Conservation (phyloP, 2,888 invertebrate genomes). For the Drosophila paramelanica region DNA sequence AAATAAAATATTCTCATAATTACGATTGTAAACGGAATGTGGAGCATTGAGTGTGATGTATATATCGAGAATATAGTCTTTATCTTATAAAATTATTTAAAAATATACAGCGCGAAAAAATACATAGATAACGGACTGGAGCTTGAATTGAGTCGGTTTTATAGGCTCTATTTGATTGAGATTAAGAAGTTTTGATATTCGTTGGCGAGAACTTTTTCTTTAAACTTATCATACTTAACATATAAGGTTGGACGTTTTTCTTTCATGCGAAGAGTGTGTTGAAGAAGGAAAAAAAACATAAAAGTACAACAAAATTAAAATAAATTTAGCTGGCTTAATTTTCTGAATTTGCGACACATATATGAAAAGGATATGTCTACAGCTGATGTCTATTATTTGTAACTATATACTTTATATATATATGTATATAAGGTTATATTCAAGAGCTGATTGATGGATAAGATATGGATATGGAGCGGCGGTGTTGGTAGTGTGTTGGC, state of each 20-base stretch:
- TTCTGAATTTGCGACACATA: constrained; percentile 38
- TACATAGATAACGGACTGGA: constrained; percentile 44
- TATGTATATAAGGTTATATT: constrained; percentile 40
- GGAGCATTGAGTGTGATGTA: constrained; percentile 37
- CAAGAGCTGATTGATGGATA: constrained; percentile 49
- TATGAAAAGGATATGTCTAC: constrained; percentile 17
- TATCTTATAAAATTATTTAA: constrained; percentile 49
- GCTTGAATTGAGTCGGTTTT: constrained; percentile 16
- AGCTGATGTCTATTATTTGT: constrained; percentile 31
- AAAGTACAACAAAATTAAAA: constrained; percentile 24
- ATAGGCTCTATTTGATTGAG: constrained; percentile 21
- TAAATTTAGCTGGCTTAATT: constrained; percentile 8
- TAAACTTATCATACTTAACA: constrained; percentile 71
- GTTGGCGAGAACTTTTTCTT: constrained; percentile 17
- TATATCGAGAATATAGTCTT: constrained; percentile 30
- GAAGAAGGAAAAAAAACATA: constrained; percentile 12
- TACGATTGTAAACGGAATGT: constrained; percentile 45
- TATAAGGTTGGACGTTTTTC: constrained; percentile 68
- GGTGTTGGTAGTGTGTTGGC: constrained; percentile 21
- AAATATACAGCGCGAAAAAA: constrained; percentile 47
- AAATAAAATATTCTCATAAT: constrained; percentile 75
- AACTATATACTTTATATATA: constrained; percentile 35
- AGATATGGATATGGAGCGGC: constrained; percentile 54
- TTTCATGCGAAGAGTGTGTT: not conserved
- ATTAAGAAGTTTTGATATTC: constrained; percentile 11